Conservation (phyloP, 1,140 invertebrate species). For the Microplitis mediator region DNA sequence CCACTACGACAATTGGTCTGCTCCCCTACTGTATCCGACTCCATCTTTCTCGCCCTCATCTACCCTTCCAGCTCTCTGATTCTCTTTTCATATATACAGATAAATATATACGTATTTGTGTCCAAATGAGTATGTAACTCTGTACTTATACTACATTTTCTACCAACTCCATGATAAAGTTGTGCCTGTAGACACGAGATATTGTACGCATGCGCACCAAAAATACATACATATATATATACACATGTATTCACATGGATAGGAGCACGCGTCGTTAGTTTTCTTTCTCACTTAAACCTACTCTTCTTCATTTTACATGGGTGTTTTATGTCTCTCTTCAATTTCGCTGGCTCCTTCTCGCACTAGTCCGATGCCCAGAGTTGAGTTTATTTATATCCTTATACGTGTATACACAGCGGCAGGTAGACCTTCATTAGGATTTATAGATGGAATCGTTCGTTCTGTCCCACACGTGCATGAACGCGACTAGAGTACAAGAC, state of each 20-base stretch:
- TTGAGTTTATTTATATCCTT: conserved; percentile 52
- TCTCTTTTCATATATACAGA: background rate
- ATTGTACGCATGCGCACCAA: conserved; percentile 26
- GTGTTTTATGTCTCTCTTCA: conserved; percentile 26
- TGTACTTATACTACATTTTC: background rate
- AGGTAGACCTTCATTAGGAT: conserved; percentile 61
- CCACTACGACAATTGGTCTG: background rate
- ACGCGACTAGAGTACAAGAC: conserved; percentile 6
- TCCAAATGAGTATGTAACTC: conserved; percentile 17
- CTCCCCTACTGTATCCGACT: background rate
- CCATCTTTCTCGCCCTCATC: conserved; percentile 24
- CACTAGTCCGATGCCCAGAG: conserved; percentile 26
- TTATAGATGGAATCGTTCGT: conserved; percentile 57
- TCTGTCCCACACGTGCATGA: conserved; percentile 20
- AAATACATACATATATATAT: background rate
- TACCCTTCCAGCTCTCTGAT: conserved; percentile 34
- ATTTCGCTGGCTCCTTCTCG: conserved; percentile 11
- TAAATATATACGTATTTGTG: background rate
- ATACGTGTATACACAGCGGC: conserved; percentile 38
- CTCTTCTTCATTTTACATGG: conserved; percentile 27
- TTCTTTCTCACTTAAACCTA: conserved; percentile 32
- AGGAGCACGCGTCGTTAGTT: conserved; percentile 19
- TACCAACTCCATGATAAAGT: conserved; percentile 48
- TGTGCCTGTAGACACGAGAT: conserved; percentile 35
- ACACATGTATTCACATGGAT: background rate